Percentiles rank a stretch among this genome's conserved stretches.
These are phyloP conservation scores for Pachypanchax playfairii DNA, from an alignment of 2,113 vertebrate species.

Conservation along the genomic window DNA sequence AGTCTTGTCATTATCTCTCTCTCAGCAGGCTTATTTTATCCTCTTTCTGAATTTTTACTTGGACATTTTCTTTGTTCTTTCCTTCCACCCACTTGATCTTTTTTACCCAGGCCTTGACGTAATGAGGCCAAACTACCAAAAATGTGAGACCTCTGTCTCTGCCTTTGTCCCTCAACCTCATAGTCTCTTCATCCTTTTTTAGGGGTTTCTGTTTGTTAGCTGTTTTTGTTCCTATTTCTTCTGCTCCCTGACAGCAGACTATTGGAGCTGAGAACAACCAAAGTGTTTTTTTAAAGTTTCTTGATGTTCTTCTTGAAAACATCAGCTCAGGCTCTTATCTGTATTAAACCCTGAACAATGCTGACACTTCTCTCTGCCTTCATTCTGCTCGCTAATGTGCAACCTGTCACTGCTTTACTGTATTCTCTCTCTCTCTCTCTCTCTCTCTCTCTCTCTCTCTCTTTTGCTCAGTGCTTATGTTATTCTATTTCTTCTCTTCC, in stretches of 20 bases:
- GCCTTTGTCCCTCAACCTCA: constrained; percentile 5
- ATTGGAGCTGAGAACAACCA: constrained; percentile 43
- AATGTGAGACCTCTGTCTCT: constrained; percentile 30
- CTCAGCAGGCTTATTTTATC: constrained; percentile 4
- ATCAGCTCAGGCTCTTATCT: constrained; percentile 34
- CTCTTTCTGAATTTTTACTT: constrained; percentile 11
- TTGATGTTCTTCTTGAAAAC: constrained; percentile 30
- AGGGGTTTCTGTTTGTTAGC: constrained; percentile 2
- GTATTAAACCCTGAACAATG: constrained; percentile 17
- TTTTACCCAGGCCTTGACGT: constrained; percentile 42
- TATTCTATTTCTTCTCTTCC: constrained; percentile 1
- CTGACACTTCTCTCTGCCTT: constrained; percentile 14
- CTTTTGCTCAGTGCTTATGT: not conserved
- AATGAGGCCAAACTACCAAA: constrained; percentile 60
- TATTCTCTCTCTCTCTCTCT: no score
- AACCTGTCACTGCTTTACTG: constrained; percentile 25
- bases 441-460: no score
- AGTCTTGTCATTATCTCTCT: not conserved
- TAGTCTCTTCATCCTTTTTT: constrained; percentile 5
- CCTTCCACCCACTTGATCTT: not conserved
- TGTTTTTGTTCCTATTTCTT: constrained; percentile 15
- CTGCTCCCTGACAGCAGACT: constrained; percentile 36
- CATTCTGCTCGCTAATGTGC: not conserved
- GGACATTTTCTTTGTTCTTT: not conserved
- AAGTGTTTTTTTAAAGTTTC: constrained; percentile 28